Conservation (phyloP, 92 coral and sea anemone species). For the Virgularia gustaviana region DNA sequence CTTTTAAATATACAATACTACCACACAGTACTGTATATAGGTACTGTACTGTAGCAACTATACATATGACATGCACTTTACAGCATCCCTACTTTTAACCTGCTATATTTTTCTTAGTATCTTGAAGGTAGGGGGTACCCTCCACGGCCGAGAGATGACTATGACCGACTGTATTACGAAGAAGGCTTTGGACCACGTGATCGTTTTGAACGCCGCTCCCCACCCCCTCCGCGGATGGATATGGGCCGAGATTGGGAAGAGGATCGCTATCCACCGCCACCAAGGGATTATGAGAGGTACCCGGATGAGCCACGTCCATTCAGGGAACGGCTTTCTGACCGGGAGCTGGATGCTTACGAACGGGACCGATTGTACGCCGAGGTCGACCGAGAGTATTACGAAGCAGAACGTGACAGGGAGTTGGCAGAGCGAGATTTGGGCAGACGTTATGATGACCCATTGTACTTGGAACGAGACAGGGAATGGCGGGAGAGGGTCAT, state of each 20-base stretch:
- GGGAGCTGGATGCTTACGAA: background rate
- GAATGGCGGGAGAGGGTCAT: conserved; percentile 9
- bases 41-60: too few relatives aligned
- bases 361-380: conserved; percentile 20
- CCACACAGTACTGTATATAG: too few relatives aligned
- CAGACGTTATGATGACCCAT: background rate
- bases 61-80: too few relatives aligned
- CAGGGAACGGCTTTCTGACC: conserved; percentile 14
- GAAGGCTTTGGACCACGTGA: background rate
- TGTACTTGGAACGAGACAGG: background rate
- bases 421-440: conserved; percentile 21
- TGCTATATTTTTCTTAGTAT: background rate
- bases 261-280: conserved; percentile 51
- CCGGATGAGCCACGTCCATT: conserved; percentile 26
- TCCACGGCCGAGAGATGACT: conserved; percentile 31
- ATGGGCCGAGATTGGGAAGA: background rate
- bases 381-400: background rate
- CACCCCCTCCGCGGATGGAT: conserved; percentile 25
- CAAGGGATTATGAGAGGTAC: conserved; percentile 40
- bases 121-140: conserved; percentile 34
- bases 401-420: conserved; percentile 1
- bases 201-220: background rate
- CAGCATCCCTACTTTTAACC: background rate
- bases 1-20: too few relatives aligned
- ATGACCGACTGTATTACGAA: conserved; percentile 32